A percentile compares a stretch with the other conserved stretches of the same genome.
Conservation (phyloP, 2,797 vertebrate genomes). For the Bufotes viridis region DNA sequence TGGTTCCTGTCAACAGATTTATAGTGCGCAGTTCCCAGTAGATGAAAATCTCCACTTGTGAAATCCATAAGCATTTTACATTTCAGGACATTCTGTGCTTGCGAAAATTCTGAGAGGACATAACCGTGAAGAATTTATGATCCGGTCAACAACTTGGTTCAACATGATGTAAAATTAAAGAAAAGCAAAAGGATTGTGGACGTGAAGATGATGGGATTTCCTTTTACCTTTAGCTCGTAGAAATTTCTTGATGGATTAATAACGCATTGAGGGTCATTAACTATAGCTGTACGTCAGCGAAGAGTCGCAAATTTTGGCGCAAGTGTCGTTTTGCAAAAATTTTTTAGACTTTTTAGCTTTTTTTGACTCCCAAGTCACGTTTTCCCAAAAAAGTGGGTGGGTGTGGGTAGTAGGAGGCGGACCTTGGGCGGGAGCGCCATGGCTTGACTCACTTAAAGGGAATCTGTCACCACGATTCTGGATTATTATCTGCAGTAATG, state of each 20-base stretch:
- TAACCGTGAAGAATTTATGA: conserved; percentile 32
- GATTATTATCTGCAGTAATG: too few species aligned
- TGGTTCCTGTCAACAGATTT: conserved; percentile 46
- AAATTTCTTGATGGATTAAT: neutral
- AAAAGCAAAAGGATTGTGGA: neutral
- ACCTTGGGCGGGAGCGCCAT: too few species aligned
- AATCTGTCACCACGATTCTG: too few species aligned
- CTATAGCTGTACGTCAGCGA: too few species aligned
- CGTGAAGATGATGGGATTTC: neutral
- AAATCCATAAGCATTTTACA: conserved; percentile 52
- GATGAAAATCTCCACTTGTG: conserved; percentile 47
- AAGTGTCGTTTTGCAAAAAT: too few species aligned
- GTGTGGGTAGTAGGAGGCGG: too few species aligned
- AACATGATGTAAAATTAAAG: neutral
- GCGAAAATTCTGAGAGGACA: neutral
- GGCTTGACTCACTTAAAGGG: too few species aligned
- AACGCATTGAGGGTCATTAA: too few species aligned
- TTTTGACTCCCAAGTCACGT: too few species aligned
- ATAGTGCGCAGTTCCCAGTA: conserved; percentile 41
- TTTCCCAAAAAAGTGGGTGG: too few species aligned
- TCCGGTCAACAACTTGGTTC: conserved; percentile 11
- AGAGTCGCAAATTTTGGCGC: too few species aligned
- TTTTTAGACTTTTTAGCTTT: too few species aligned
- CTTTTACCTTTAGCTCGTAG: neutral
- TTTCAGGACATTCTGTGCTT: conserved; percentile 54